Conservation (phyloP, 2,797 vertebrate genomes). For the Gambusia yucatana region DNA sequence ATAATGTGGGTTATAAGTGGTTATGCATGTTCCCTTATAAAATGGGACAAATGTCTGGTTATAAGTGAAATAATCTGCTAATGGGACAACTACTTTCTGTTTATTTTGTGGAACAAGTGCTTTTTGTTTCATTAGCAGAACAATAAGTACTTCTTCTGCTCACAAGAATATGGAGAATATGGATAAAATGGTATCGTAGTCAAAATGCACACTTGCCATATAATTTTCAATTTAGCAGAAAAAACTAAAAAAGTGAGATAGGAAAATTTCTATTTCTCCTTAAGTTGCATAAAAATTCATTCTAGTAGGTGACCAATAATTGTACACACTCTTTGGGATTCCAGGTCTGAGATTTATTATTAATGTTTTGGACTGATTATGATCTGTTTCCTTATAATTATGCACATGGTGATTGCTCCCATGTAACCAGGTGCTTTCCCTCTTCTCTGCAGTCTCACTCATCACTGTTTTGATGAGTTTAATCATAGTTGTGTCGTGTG, state of each 20-base stretch:
- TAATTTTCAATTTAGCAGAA: background rate
- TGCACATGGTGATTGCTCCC: background rate
- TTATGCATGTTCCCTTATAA: no score
- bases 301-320: background rate
- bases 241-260: background rate
- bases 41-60: no score
- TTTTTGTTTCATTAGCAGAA: no score
- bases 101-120: no score
- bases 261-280: background rate
- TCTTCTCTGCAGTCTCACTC: background rate
- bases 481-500: background rate
- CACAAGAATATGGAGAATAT: background rate
- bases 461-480: background rate
- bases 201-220: background rate
- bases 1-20: no score
- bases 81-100: no score
- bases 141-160: no score
- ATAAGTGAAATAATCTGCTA: no score
- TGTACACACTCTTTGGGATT: background rate
- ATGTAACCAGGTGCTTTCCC: background rate
- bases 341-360: background rate
- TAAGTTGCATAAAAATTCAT: background rate
- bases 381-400: background rate
- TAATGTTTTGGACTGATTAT: background rate
- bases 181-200: background rate